Evolutionary conservation across 2,797 vertebrate species (phyloP).

Genomic region (Anguilla pacifica): DNA sequence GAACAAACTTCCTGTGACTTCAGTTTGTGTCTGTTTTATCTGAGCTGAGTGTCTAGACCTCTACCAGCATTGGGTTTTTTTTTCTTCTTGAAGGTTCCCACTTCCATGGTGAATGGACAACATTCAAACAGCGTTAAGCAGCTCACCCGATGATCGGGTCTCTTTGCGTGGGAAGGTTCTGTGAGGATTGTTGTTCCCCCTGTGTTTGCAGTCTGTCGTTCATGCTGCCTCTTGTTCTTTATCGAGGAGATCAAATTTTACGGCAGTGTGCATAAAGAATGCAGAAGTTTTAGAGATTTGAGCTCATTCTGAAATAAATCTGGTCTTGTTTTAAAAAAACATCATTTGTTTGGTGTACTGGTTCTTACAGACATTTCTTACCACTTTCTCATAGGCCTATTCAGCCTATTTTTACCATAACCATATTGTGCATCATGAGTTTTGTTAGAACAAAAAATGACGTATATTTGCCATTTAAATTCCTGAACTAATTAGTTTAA

Average conservation of each 20-base stretch:
- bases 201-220: constrained; percentile 8
- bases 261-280: constrained; percentile 22
- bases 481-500: neutral
- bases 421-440: neutral
- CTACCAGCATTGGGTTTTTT: neutral
- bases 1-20: neutral
- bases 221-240: constrained; percentile 4
- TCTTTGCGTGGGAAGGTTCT: neutral
- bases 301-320: constrained; percentile 23
- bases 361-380: neutral
- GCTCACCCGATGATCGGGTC: neutral
- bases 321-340: constrained; percentile 25
- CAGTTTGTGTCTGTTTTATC: neutral
- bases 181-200: neutral
- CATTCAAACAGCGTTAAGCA: constrained; percentile 21
- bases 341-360: neutral
- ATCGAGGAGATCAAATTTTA: constrained; percentile 22
- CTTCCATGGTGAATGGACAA: neutral
- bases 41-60: neutral
- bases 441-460: neutral
- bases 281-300: neutral
- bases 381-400: neutral
- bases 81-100: neutral
- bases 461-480: no score
- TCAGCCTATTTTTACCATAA: neutral